These are phyloP conservation scores for Alviniconcha marisindica DNA, from an alignment of 1,140 invertebrate genomes.

Conservation along the genomic window DNA sequence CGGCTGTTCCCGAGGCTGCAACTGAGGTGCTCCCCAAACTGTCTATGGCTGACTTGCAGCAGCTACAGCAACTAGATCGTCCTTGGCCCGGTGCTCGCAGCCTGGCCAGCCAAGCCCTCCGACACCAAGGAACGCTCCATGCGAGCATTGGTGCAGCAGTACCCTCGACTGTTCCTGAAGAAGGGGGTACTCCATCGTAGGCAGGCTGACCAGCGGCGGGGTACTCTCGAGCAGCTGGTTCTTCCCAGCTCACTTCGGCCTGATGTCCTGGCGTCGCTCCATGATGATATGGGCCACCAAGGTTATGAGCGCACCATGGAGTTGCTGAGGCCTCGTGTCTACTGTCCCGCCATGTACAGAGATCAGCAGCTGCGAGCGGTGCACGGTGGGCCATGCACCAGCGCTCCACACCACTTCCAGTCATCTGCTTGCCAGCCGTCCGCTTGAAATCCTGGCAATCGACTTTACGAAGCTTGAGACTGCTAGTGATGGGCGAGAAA, in stretches of 20 bases:
- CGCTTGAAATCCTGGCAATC: conserved; percentile 38
- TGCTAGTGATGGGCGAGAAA: conserved; percentile 36
- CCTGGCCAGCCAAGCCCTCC: not conserved
- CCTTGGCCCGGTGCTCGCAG: not conserved
- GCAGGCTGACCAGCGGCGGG: no score
- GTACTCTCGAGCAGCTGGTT: no score
- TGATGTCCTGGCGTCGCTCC: no score
- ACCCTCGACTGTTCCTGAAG: no score
- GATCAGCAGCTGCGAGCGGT: not conserved
- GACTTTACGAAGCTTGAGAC: conserved; percentile 4
- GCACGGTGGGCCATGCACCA: not conserved
- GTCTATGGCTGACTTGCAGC: not conserved
- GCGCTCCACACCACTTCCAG: not conserved
- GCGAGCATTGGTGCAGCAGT: no score
- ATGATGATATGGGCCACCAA: conserved; percentile 23
- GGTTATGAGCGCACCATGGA: conserved; percentile 1
- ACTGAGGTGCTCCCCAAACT: not conserved
- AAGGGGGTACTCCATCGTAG: no score
- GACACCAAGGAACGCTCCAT: not conserved
- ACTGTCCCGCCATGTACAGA: no score
- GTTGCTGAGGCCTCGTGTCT: no score
- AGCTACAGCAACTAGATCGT: not conserved
- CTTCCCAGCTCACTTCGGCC: no score
- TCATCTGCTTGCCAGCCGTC: conserved; percentile 31
- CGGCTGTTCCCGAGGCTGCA: no score